Evolutionary conservation across 2,888 invertebrate genomes (phyloP), one percentile per base, ranked within the genome.

Genomic region (Lycia hirtaria): DNA sequence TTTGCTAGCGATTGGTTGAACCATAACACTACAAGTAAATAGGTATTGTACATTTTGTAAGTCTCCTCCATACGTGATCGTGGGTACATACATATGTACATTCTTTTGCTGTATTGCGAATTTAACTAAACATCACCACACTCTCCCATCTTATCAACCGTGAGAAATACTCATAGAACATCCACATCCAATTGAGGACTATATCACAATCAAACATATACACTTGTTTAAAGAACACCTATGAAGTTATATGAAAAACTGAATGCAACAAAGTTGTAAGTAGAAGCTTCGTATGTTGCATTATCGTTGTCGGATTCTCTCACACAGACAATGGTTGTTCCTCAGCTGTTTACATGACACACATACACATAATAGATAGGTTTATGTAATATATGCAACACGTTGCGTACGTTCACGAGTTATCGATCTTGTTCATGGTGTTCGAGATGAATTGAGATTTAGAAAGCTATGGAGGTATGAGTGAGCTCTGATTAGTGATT

Each of bases 311-410:
- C 12, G 9, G 3, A 40, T 22, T 12, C 26, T 41, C 41, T 17
- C 41, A 41, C 26, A 10, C 41, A 41, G 26, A 41, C 41, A 41
- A 41, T 41, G 26, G 41, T 0, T 10, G n/a, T 12, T 38, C 14
- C n/a, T 28, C 26, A 17, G 15, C 2, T 41, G 15, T 26, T 40
- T 26, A 17, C 26, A 26, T 26, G 41, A 26, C 41, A 41, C 14
- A 41, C 41, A 41, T 41, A 41, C 24, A 26, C 41, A 41, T 24
- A 41, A 41, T 41, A 24, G 10, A 10, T 15, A 24, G 1, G 41
- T 41, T 41, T 41, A 41, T 41, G 26, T 41, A 41, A 41, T 41
- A 26, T 41, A 41, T 41, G 26, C 28, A 41, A 41, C 28, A 26
- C 5, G 6, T 41, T 26, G 24, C 40, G 12, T 40, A 24, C 12